Base-by-base conservation (phyloP, 2,888 invertebrate genomes). In the Tenthredo distinguenda region DNA sequence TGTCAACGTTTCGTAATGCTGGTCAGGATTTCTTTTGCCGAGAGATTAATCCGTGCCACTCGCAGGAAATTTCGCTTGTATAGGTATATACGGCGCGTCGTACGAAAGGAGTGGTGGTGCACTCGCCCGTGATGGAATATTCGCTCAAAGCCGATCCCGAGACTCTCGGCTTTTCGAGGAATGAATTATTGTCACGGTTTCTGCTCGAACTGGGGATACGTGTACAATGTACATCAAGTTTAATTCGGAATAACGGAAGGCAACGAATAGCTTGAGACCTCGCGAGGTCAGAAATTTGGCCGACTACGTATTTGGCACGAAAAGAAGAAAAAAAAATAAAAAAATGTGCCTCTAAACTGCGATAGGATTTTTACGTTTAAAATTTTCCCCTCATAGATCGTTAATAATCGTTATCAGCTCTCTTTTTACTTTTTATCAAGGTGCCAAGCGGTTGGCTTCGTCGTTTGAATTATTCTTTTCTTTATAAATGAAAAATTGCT, bases 31-130 rank as follows among this genome's bases (percentile, higher is more conserved):
- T 81, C 81, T 81, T 81, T 40, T 40, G 40, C 37, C 26, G 43
- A 26, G 18, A 81, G 15, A 81, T 81, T 81, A 81, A 81, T 81
- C 62, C 40, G 81, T 81, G 81, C 81, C 81, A 81, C 62, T 62
- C 37, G 62, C 81, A 81, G 81, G 81, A 81, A 81, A 81, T 81
- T 81, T 81, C 40, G 40, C 40, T n/a, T 71, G 1, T 40, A 71
- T 37, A 34, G 15, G 37, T 71, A n/a, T 71, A 71, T 15, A 26
- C 26, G 7, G 9, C 26, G 43, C 21, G 5, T 74, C 21, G 3
- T 74, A 43, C 15, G 4, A 68, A 68, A 74, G 21, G 43, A 74
- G 43, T 43, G 2, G n/a, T 18, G 4, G 4, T 65, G 9, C 21
- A 26, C 31, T 68, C 15, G 34, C 34, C 18, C 34, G 18, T 68